Evolutionary conservation across 2,113 vertebrate genomes (phyloP), one percentile per base, ranked within the genome.

Genomic region (Rhagologus leucostigma): DNA sequence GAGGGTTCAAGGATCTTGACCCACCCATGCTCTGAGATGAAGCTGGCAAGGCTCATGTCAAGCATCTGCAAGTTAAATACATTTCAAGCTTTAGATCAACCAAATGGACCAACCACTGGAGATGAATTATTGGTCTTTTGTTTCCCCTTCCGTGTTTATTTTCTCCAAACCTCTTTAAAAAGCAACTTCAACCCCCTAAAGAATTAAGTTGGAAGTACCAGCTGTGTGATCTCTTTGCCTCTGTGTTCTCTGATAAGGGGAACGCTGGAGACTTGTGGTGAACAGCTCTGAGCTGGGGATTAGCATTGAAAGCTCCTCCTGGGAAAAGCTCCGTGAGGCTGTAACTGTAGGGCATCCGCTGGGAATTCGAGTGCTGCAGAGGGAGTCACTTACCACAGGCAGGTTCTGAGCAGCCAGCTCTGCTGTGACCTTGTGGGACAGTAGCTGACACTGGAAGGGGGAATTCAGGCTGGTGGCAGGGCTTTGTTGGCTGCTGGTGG

Each of bases 1-100:
- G 42, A 62, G 33, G 8, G 53, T 85, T 92, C 37, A 39, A 49
- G 50, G 55, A 46, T 57, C 68, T 74, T 19, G n/a, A 63, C 12
- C 53, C 16, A 7, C 76, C 80, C 0, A 0, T 59, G 70, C 52
- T 63, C 2, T 1, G 37, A 9, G 42, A 20, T 35, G 35, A 60
- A 63, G 39, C 56, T 83, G 68, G 5, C 24, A 46, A 32, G 26
- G 68, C 64, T 87, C 17, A 5, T 37, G 63, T 46, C 1, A 8
- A 78, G 60, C 75, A 29, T 44, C 57, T 83, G 49, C 12, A 35
- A 1, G 33, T 18, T 21, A 30, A 56, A 47, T 14, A 10, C 2
- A 0, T 22, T 4, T 11, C 0, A 7, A 53, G 41, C 42, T 91
- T 92, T 69, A 62, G 37, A 39, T 79, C 42, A 41, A 32, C 9